Conservation (phyloP, 2,797 vertebrate species). For the Diglossa cyanea region DNA sequence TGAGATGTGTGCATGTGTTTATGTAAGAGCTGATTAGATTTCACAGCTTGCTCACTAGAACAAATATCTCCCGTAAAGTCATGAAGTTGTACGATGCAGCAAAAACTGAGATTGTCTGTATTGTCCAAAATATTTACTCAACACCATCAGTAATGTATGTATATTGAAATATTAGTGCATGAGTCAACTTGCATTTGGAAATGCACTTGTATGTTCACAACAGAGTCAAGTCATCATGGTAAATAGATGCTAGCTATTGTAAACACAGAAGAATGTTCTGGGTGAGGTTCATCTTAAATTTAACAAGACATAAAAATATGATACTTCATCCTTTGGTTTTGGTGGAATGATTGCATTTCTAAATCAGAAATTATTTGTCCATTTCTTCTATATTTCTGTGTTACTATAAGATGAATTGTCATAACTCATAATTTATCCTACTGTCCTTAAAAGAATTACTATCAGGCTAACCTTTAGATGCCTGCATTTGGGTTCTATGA, state of each 20-base stretch:
- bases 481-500: neutral
- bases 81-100: neutral
- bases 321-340: neutral
- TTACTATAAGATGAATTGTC: neutral
- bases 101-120: neutral
- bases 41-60: neutral
- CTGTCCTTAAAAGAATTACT: neutral
- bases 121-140: neutral
- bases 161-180: neutral
- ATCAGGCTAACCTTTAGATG: neutral
- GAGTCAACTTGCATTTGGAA: neutral
- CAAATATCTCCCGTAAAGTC: neutral
- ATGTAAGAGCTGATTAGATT: neutral
- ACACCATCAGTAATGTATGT: neutral
- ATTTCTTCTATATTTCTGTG: neutral
- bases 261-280: neutral
- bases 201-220: neutral
- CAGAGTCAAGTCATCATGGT: neutral
- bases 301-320: neutral
- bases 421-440: neutral
- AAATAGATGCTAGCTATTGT: neutral
- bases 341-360: neutral
- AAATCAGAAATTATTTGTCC: neutral
- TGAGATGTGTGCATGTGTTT: neutral
- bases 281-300: neutral